Evolutionary conservation across 2,797 vertebrate genomes (phyloP).

Genomic region (Anabas testudineus): DNA sequence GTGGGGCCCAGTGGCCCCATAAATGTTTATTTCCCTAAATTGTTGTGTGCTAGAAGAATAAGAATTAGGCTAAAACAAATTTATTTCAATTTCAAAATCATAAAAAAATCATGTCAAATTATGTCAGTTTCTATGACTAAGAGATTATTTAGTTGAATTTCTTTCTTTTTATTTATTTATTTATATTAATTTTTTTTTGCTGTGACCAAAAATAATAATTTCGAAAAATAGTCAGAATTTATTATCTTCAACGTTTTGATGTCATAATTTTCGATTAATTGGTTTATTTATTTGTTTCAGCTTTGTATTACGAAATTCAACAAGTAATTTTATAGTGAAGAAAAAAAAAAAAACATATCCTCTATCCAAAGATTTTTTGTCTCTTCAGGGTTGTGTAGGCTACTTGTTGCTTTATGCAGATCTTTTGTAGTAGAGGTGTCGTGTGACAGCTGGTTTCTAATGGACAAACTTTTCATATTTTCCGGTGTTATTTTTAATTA

Average conservation of each 20-base stretch:
- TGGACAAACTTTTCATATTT: conserved; percentile 93
- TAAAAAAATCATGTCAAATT: conserved; percentile 32
- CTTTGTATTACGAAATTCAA: conserved; percentile 88
- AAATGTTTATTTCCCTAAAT: conserved; percentile 68
- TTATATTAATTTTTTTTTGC: conserved; percentile 86
- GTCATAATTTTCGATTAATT: conserved; percentile 47
- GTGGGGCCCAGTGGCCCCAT: conserved; percentile 65
- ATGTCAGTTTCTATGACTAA: conserved; percentile 15
- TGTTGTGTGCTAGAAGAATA: conserved; percentile 46
- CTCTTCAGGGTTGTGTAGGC: conserved; percentile 94
- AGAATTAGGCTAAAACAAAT: neutral
- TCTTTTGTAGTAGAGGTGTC: conserved; percentile 97
- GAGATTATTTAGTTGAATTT: conserved; percentile 41
- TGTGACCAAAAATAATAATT: conserved; percentile 90
- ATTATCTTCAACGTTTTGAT: conserved; percentile 64
- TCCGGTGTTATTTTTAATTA: conserved; percentile 94
- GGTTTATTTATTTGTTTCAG: conserved; percentile 76
- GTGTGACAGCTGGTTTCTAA: conserved; percentile 93
- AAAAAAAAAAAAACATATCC: conserved; percentile 84
- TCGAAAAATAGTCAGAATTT: conserved; percentile 68
- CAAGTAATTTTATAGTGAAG: conserved; percentile 88
- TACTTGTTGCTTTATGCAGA: conserved; percentile 96
- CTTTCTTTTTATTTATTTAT: conserved; percentile 80
- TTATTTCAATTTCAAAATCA: conserved; percentile 17
- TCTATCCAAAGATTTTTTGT: conserved; percentile 97